phyloP scores from a whole-genome alignment of 2,113 vertebrate species.

The Orthochromis indermauri region DNA sequence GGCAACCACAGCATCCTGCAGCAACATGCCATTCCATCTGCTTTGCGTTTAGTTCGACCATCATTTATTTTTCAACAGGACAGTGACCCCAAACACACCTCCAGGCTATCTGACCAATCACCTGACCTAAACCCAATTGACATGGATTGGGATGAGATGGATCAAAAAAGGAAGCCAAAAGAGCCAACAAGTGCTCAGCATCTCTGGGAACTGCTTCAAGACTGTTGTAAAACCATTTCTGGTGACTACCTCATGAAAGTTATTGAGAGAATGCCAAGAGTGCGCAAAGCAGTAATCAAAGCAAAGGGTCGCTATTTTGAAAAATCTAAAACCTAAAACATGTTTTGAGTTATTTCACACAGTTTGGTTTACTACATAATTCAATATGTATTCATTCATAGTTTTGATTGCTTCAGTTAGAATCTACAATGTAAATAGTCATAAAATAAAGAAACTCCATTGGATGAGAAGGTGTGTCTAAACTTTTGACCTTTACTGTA shows the following conservation, averaged over 20 bases:
- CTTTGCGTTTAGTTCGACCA: background rate
- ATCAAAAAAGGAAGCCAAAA: background rate
- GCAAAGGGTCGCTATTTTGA: background rate
- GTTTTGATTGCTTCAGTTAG: background rate
- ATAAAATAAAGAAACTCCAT: background rate
- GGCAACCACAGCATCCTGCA: background rate
- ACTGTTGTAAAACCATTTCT: background rate
- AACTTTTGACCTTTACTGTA: background rate
- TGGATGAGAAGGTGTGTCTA: background rate
- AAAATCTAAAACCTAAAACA: background rate
- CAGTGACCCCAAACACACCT: background rate
- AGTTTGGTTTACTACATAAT: background rate
- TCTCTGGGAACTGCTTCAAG: background rate
- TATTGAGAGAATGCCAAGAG: background rate
- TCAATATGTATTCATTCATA: background rate
- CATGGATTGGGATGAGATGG: background rate
- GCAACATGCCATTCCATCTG: background rate
- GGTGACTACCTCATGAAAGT: background rate
- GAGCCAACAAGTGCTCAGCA: background rate
- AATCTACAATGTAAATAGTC: background rate
- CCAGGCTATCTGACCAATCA: background rate
- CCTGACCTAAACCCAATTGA: background rate
- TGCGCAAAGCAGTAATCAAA: background rate
- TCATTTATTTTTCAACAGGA: background rate
- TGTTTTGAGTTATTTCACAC: background rate